Evolutionary conservation across 2,888 invertebrate species (phyloP), one percentile per base, ranked within the genome.

Genomic region (Cyclophora punctaria): DNA sequence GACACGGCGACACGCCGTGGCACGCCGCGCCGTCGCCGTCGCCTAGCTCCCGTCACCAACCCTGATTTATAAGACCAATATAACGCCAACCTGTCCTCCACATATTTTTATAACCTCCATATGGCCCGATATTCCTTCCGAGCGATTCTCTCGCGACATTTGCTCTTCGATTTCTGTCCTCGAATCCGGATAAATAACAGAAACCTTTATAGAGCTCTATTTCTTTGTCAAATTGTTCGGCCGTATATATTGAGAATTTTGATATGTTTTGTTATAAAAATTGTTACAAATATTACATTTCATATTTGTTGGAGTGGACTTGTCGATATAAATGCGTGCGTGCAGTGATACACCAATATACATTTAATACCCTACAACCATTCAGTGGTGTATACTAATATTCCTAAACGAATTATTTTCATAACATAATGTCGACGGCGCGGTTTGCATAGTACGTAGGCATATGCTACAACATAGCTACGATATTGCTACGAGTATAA

Each of bases 51-150:
- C 71, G 76, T 80, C 80, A 71, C 78, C 67, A 44, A 63, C 71
- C 51, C 78, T 87, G 87, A 88, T 87, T 87, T 88, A 88, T 86
- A 83, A 77, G 79, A 62, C 78, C 80, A 86, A 86, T 88, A 86
- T 85, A 84, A 79, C 79, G 80, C 78, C 73, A 71, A 78, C 72
- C 80, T 83, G 81, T 81, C 86, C 83, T 79, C 79, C 70, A 80
- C 79, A 80, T 82, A 85, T 83, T 86, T 84, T 83, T 81, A 84
- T 84, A 84, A 80, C 81, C 74, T 73, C 69, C 74, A 75, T 78
- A 76, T 66, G 64, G 67, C 68, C 70, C 67, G 58, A 64, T 69
- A 67, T 68, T 52, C 51, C 50, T 51, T 48, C 49, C 46, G 50
- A 53, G 50, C 55, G 49, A 52, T 56, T 69, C 66, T 73, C 72